These are phyloP conservation scores for Psophia crepitans DNA, from an alignment of 2,113 vertebrate species.

Conservation along the genomic window DNA sequence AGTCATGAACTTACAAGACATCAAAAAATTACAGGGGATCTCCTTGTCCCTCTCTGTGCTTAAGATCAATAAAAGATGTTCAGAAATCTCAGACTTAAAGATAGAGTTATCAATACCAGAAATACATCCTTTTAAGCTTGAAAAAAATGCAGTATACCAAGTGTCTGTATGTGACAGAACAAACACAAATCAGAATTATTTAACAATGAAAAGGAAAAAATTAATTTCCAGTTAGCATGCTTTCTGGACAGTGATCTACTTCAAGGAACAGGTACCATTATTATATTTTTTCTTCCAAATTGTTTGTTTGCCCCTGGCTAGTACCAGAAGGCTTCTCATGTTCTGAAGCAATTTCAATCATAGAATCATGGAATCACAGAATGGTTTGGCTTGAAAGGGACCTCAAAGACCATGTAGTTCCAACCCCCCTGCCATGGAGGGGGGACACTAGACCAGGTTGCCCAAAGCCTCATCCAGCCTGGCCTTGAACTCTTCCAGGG, in stretches of 20 bases:
- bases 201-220: not conserved
- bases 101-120: not conserved
- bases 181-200: not conserved
- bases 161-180: fast-evolving
- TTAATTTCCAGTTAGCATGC: not conserved
- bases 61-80: not conserved
- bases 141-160: not conserved
- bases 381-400: too few species aligned
- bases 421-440: too few species aligned
- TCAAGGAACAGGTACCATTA: not conserved
- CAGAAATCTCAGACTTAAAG: not conserved
- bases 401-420: too few species aligned
- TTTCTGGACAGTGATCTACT: not conserved
- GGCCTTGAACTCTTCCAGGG: too few species aligned
- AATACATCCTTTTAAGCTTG: not conserved
- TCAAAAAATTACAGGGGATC: not conserved
- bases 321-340: not conserved
- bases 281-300: not conserved
- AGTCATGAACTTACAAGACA: not conserved
- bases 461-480: too few species aligned
- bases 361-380: too few species aligned
- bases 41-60: not conserved
- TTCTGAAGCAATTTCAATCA: not conserved
- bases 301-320: not conserved
- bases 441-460: too few species aligned